phyloP scores from a whole-genome alignment of 2,797 vertebrate species.

The Melanotaenia maccullochi region DNA sequence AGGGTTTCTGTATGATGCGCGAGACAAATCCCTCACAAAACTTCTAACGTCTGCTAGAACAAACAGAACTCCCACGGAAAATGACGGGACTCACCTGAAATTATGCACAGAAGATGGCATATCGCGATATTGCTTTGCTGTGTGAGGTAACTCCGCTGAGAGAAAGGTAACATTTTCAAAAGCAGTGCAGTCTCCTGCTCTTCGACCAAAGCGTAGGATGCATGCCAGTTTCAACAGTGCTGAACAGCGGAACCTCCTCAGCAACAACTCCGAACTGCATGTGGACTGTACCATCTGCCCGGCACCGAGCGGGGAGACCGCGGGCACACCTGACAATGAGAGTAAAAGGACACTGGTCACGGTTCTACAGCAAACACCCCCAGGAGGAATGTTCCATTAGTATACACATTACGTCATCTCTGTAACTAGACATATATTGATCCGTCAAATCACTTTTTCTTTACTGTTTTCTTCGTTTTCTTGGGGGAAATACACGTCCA shows the following conservation, averaged over 20 bases:
- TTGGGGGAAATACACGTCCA: not conserved
- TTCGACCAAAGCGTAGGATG: slow-evolving; percentile 32
- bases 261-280: slow-evolving; percentile 84
- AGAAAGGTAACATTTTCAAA: slow-evolving; percentile 64
- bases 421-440: slow-evolving; percentile 72
- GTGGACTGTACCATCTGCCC: slow-evolving; percentile 81
- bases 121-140: slow-evolving; percentile 46
- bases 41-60: slow-evolving; percentile 44
- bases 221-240: slow-evolving; percentile 60
- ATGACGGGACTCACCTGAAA: slow-evolving; percentile 77
- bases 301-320: slow-evolving; percentile 47
- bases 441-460: slow-evolving; percentile 59
- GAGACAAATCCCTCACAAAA: slow-evolving; percentile 46
- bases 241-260: slow-evolving; percentile 81
- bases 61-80: slow-evolving; percentile 7
- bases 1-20: slow-evolving; percentile 20
- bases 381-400: slow-evolving; percentile 57
- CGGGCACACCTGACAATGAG: slow-evolving; percentile 67
- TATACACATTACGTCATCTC: slow-evolving; percentile 80
- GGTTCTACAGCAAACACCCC: slow-evolving; percentile 37
- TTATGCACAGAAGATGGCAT: slow-evolving; percentile 66
- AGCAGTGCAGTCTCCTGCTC: slow-evolving; percentile 54
- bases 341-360: slow-evolving; percentile 21
- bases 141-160: slow-evolving; percentile 65
- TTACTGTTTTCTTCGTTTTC: not conserved